A percentile compares a stretch with the other conserved stretches of the same genome.
Conservation (phyloP, 2,113 vertebrate genomes). For the Tachuris rubrigastra region DNA sequence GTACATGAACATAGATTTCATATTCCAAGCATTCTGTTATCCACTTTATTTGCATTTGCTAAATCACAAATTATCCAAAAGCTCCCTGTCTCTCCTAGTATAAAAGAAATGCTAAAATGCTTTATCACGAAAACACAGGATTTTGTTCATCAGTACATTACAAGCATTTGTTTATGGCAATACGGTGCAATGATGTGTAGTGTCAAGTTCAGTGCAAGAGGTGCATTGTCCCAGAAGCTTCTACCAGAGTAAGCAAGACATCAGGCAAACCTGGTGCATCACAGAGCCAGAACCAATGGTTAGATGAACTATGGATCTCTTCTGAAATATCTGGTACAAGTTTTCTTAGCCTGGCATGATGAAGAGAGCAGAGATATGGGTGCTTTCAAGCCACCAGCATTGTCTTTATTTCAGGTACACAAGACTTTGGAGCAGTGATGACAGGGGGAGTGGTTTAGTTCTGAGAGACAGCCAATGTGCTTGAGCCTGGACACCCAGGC, state of each 20-base stretch:
- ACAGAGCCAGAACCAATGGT: background rate
- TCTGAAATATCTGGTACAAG: background rate
- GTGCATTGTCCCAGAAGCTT: background rate
- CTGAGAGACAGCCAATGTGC: background rate
- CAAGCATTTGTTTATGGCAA: background rate
- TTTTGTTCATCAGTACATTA: background rate
- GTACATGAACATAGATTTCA: background rate
- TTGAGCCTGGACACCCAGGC: background rate
- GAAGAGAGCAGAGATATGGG: background rate
- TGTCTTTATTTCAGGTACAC: background rate
- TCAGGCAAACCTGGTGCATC: background rate
- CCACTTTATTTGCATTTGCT: background rate
- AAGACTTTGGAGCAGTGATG: background rate
- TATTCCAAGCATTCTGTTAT: background rate
- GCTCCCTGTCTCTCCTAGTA: background rate
- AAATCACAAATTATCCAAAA: background rate
- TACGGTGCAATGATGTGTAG: background rate
- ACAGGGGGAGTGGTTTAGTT: background rate
- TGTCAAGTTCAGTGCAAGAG: background rate
- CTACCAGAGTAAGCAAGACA: background rate
- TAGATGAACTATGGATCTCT: background rate
- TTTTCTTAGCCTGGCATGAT: background rate
- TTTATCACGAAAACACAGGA: background rate
- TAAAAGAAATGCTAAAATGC: background rate
- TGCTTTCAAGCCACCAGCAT: background rate